These are phyloP conservation scores for Vireo griseus DNA, from an alignment of 2,797 vertebrate species.

Conservation along the genomic window DNA sequence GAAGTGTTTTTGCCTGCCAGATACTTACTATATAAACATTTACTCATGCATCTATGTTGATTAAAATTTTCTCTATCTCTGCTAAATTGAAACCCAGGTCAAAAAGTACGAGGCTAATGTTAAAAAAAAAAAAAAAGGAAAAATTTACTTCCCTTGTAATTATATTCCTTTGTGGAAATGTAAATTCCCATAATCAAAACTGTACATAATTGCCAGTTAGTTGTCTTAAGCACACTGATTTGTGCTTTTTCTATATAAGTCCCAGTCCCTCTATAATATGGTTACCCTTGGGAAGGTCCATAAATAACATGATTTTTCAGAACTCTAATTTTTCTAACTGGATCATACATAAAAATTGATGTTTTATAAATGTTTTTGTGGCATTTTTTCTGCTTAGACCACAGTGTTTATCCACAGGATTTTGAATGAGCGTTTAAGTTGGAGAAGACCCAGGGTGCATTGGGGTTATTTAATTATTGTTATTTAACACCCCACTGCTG, in stretches of 20 bases:
- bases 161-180: slow-evolving; percentile 46
- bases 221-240: slow-evolving; percentile 42
- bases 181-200: slow-evolving; percentile 58
- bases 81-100: slow-evolving; percentile 34
- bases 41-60: neutral
- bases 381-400: neutral
- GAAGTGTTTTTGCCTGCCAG: neutral
- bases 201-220: slow-evolving; percentile 39
- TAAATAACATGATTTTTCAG: slow-evolving; percentile 15
- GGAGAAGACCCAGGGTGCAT: neutral
- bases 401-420: neutral
- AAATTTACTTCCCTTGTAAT: slow-evolving; percentile 3
- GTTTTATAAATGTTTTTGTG: neutral
- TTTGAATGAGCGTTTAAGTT: neutral
- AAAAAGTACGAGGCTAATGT: slow-evolving; percentile 31
- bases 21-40: slow-evolving; percentile 8
- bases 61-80: slow-evolving; percentile 35
- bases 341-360: neutral
- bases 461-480: too few relatives aligned
- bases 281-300: slow-evolving; percentile 28
- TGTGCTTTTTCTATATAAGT: slow-evolving; percentile 2
- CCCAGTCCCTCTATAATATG: neutral
- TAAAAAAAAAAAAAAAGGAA: neutral
- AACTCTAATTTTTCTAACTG: neutral
- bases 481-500: neutral